phyloP scores from a whole-genome alignment of 2,888 invertebrate species.

The Tridacna gigas region DNA sequence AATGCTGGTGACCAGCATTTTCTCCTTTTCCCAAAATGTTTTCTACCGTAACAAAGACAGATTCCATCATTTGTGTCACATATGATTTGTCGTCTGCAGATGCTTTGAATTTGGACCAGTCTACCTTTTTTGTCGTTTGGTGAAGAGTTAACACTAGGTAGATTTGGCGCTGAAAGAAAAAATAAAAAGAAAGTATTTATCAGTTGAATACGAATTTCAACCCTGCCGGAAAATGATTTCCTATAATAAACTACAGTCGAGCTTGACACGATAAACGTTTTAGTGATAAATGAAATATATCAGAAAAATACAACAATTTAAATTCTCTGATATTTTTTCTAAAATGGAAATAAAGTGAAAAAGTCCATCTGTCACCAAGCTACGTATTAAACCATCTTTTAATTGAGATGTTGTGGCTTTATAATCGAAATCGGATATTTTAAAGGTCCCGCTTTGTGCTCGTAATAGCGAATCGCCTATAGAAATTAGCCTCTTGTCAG shows the following conservation, averaged over 20 bases:
- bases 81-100: no score
- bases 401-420: slow-evolving; percentile 45
- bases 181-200: no score
- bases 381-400: slow-evolving; percentile 33
- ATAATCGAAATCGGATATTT: slow-evolving; percentile 28
- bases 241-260: not conserved
- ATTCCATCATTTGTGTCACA: no score
- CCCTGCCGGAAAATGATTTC: slow-evolving; percentile 1
- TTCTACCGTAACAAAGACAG: no score
- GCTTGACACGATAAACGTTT: slow-evolving; percentile 13
- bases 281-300: slow-evolving; percentile 24
- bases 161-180: no score
- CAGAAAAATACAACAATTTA: slow-evolving; percentile 13
- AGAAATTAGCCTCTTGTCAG: slow-evolving; percentile 12
- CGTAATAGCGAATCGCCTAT: slow-evolving; percentile 14
- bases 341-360: not conserved
- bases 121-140: no score
- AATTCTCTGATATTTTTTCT: slow-evolving; percentile 23
- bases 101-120: no score
- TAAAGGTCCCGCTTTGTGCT: slow-evolving; percentile 18
- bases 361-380: slow-evolving; percentile 20
- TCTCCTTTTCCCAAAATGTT: no score
- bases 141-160: no score
- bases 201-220: no score
- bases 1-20: no score